These are phyloP conservation scores for Petrolisthes cinctipes DNA, from an alignment of 2,888 invertebrate species.

Conservation along the genomic window DNA sequence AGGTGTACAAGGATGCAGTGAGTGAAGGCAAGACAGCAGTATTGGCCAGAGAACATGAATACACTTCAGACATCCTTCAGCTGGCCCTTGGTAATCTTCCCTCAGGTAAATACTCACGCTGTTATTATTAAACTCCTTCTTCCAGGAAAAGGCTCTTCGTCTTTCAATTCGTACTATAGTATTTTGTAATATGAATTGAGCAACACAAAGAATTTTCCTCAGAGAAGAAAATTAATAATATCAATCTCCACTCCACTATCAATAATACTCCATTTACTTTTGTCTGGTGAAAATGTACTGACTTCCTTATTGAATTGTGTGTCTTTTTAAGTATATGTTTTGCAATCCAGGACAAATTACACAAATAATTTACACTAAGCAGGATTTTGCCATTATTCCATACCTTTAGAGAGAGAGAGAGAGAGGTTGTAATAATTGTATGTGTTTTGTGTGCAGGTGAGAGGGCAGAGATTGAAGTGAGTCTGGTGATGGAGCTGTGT, in stretches of 20 bases:
- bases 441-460: conserved; percentile 7
- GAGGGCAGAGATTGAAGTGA: conserved; percentile 20
- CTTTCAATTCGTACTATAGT: no score
- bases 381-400: background rate
- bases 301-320: background rate
- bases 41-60: conserved; percentile 34
- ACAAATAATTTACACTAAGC: no score
- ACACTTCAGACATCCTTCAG: conserved; percentile 38
- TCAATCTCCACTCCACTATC: background rate
- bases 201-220: no score
- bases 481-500: conserved; percentile 47
- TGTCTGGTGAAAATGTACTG: background rate
- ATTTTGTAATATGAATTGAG: no score
- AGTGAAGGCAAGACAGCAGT: conserved; percentile 52
- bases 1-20: conserved; percentile 56
- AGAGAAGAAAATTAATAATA: no score
- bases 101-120: conserved; percentile 19
- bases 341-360: background rate
- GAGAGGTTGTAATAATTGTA: background rate
- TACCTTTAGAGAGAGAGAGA: background rate
- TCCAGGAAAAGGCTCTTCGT: no score
- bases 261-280: background rate
- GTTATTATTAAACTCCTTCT: background rate
- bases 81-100: conserved; percentile 60
- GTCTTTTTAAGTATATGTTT: background rate